These are phyloP conservation scores for Meloidogyne floridensis DNA, from an alignment of 1,140 invertebrate genomes.

Conservation along the genomic window DNA sequence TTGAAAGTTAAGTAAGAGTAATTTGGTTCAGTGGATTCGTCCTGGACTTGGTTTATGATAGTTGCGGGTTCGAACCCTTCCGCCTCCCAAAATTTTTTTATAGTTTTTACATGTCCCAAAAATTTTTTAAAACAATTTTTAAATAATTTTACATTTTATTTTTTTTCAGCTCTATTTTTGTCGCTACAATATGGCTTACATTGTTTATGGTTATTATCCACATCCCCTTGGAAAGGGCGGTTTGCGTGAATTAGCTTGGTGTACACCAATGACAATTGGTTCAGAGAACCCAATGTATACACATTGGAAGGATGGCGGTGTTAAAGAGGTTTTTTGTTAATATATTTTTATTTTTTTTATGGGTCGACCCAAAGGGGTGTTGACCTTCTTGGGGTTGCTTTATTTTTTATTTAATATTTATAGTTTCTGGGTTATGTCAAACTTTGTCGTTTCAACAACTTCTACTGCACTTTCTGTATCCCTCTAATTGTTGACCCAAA, in stretches of 20 bases:
- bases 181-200: slow-evolving; percentile 4
- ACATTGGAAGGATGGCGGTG: background rate
- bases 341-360: background rate
- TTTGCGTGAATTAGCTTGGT: background rate
- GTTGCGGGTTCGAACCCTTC: background rate
- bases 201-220: background rate
- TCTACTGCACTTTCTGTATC: background rate
- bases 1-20: too few relatives aligned
- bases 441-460: background rate
- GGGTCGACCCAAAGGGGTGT: too few relatives aligned
- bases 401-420: background rate
- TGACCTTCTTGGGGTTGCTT: too few relatives aligned
- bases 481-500: background rate
- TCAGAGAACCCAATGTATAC: background rate
- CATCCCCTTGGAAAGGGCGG: background rate
- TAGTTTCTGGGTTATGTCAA: background rate
- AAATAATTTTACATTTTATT: background rate
- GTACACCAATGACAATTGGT: background rate
- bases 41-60: background rate
- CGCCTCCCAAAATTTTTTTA: too few relatives aligned
- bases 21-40: background rate
- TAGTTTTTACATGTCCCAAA: background rate
- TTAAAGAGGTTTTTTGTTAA: background rate
- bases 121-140: background rate
- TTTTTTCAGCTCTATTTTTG: background rate